These are phyloP conservation scores for Macropis europaea DNA, from an alignment of 2,888 invertebrate species.

Conservation along the genomic window DNA sequence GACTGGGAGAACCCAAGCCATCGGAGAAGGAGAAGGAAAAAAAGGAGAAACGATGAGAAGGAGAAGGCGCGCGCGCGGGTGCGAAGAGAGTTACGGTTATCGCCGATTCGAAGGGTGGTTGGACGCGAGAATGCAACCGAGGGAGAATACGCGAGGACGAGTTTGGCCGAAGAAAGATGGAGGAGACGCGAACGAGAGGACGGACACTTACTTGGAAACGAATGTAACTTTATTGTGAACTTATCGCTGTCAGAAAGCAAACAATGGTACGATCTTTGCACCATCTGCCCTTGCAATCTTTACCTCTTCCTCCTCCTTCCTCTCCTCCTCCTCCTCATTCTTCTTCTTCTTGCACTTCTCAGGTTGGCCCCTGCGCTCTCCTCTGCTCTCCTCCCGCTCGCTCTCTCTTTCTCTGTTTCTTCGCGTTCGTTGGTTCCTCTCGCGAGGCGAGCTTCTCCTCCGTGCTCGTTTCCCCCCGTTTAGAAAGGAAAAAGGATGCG, in stretches of 20 bases:
- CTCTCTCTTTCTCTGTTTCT: neutral
- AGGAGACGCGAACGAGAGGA: conserved; percentile 44
- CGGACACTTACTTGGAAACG: conserved; percentile 73
- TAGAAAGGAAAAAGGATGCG: conserved; percentile 26
- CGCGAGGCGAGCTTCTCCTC: too few species aligned
- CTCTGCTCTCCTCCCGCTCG: neutral
- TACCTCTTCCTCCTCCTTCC: conserved; percentile 29
- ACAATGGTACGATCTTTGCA: conserved; percentile 70
- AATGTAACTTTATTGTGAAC: conserved; percentile 79
- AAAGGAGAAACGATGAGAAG: conserved; percentile 34
- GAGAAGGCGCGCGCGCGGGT: conserved; percentile 62
- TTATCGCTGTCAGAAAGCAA: conserved; percentile 78
- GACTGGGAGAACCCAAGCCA: conserved; percentile 29
- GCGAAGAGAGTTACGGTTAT: conserved; percentile 75
- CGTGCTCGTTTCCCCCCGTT: neutral
- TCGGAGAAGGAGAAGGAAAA: conserved; percentile 19
- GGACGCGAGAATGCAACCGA: conserved; percentile 41
- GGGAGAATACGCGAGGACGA: conserved; percentile 25
- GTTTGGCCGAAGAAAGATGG: conserved; percentile 32
- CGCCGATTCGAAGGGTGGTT: conserved; percentile 62
- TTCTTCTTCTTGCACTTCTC: conserved; percentile 1
- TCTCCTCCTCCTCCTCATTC: neutral
- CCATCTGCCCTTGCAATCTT: conserved; percentile 72
- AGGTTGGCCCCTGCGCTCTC: conserved; percentile 9
- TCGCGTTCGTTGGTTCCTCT: too few species aligned